These are phyloP conservation scores for Chrysopilus asiliformis DNA, from an alignment of 2,888 invertebrate species.

Conservation along the genomic window DNA sequence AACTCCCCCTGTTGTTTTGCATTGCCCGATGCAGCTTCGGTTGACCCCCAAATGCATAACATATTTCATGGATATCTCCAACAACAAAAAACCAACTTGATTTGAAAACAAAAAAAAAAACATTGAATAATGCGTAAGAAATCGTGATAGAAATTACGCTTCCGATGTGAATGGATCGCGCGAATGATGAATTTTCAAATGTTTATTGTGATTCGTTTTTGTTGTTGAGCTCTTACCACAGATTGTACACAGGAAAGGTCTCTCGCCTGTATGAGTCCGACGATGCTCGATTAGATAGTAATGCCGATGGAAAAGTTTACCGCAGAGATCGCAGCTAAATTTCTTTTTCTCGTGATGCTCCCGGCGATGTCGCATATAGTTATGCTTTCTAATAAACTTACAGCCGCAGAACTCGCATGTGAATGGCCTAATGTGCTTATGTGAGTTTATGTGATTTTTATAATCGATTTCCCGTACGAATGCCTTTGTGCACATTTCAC, in stretches of 20 bases:
- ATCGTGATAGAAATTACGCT: slow-evolving; percentile 34
- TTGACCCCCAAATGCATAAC: too few relatives aligned
- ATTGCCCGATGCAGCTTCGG: too few relatives aligned
- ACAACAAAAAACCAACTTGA: too few relatives aligned
- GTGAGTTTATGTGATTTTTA: slow-evolving; percentile 72
- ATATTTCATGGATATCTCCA: too few relatives aligned
- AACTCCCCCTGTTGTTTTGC: too few relatives aligned
- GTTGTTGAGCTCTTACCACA: slow-evolving; percentile 82
- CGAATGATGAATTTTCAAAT: slow-evolving; percentile 79
- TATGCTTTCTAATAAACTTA: slow-evolving; percentile 77
- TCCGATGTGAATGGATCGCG: slow-evolving; percentile 77
- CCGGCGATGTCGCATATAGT: slow-evolving; percentile 70
- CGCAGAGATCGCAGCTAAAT: slow-evolving; percentile 61
- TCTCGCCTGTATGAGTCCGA: slow-evolving; percentile 66
- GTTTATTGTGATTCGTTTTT: slow-evolving; percentile 83
- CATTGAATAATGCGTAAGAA: background rate
- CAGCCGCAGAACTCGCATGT: slow-evolving; percentile 85
- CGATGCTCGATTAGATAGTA: slow-evolving; percentile 81
- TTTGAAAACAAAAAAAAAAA: slow-evolving; percentile 1
- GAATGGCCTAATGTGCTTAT: slow-evolving; percentile 66
- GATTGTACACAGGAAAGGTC: slow-evolving; percentile 70
- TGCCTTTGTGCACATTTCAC: slow-evolving; percentile 68
- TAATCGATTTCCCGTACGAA: slow-evolving; percentile 71
- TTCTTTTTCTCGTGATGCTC: slow-evolving; percentile 73
- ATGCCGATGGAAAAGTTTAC: slow-evolving; percentile 72